Conservation (phyloP, 2,888 invertebrate species). For the Lasioglossum figueresi region DNA sequence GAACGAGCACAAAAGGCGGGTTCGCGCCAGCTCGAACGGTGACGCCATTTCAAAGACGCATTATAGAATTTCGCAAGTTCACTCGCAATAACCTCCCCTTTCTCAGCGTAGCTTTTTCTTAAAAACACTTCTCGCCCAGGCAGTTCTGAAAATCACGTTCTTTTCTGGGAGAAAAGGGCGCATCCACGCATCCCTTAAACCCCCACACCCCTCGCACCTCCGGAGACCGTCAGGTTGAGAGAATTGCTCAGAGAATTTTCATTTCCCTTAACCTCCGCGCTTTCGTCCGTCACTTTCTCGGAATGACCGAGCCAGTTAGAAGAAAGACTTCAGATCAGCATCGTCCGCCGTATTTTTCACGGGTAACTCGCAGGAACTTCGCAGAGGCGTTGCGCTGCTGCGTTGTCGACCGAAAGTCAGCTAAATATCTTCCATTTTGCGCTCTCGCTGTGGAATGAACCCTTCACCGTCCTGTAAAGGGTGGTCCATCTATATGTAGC, state of each 20-base stretch:
- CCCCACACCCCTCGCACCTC: neutral
- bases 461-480: too few species aligned
- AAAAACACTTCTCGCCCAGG: neutral
- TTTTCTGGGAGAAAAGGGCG: slow-evolving; percentile 20
- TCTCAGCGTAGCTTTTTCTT: neutral
- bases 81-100: slow-evolving; percentile 5
- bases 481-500: too few species aligned
- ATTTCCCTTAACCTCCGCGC: slow-evolving; percentile 33
- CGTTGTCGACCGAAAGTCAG: neutral
- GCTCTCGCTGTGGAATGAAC: neutral
- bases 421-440: neutral
- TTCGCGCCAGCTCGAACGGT: slow-evolving; percentile 8
- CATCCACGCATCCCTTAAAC: slow-evolving; percentile 36
- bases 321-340: slow-evolving; percentile 26
- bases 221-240: slow-evolving; percentile 30
- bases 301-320: slow-evolving; percentile 22
- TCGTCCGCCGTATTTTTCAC: neutral
- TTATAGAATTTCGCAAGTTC: slow-evolving; percentile 33
- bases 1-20: neutral
- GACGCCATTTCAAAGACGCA: slow-evolving; percentile 27
- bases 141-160: slow-evolving; percentile 40
- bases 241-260: slow-evolving; percentile 41
- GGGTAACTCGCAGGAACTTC: neutral
- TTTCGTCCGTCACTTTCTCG: slow-evolving; percentile 16
- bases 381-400: neutral